Base-by-base conservation (phyloP, 2,797 vertebrate species). In the Antrozous pallidus region DNA sequence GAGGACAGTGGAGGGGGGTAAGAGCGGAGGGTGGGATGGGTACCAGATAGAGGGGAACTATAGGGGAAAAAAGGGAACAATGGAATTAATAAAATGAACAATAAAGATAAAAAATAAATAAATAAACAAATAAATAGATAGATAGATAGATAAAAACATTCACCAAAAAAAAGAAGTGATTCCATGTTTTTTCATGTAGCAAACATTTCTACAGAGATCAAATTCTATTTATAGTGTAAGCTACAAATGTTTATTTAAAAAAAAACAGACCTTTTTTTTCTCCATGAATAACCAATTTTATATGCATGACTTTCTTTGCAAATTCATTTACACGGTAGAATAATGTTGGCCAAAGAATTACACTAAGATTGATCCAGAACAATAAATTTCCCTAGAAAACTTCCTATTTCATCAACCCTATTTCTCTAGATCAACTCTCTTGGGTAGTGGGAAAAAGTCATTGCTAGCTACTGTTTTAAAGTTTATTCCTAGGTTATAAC, bases 281-380 rank as follows among this genome's bases (percentile, higher is more conserved):
- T 83, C 58, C 38, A 38, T 24, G 24, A 96, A 85, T 80, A 92
- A 79, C n/a, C 69, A 81, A 86, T 88, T 93, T 75, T 47, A 65
- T 31, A 82, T 20, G n/a, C 9, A 75, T 71, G 49, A 61, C 11
- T 93, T 86, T 79, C 31, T 51, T 93, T 73, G 20, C 2, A 82
- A 92, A 96, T 70, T 79, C 31, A 63, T 14, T 92, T 92, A 65
- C 14, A 77, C 77, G 11, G 61, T 36, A 90, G 61, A 20, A 84
- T 49, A 83, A 56, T 82, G 8, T 74, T 94, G 63, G 65, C 22
- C 36, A 73, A 77, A 88, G 36, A 74, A 82, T 51, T 22, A 74
- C 42, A 82, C 7, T n/a, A 61, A 88, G 49, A 85, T 33, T 88
- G 31, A 73, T 54, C 18, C 47, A 65, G n/a, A 82, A 38, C 42